phyloP scores from a whole-genome alignment of 2,888 invertebrate species.

The Fragum whitleyi region DNA sequence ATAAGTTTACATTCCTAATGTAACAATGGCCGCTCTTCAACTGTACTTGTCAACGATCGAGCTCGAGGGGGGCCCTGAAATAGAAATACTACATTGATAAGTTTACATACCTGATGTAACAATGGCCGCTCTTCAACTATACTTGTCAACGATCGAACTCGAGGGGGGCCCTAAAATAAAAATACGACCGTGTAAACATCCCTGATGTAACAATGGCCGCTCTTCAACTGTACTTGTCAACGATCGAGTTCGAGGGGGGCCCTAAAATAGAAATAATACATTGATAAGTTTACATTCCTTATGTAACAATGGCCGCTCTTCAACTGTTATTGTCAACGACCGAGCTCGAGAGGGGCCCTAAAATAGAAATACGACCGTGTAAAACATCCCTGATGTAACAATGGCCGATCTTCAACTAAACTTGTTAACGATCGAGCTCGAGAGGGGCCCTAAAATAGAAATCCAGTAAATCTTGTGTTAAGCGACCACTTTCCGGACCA shows the following conservation, averaged over 20 bases:
- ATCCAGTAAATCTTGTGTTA: too few species aligned
- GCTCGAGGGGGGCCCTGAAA: too few species aligned
- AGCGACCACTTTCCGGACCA: too few species aligned
- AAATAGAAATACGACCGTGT: slow-evolving; percentile 2
- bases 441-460: too few species aligned
- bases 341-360: slow-evolving; percentile 41
- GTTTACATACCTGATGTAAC: too few species aligned
- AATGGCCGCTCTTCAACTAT: slow-evolving; percentile 40
- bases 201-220: slow-evolving; percentile 46
- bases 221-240: slow-evolving; percentile 46
- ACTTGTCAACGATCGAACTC: slow-evolving; percentile 37
- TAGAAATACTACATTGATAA: too few species aligned
- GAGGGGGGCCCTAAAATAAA: slow-evolving; percentile 49
- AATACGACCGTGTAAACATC: slow-evolving; percentile 5
- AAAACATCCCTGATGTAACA: slow-evolving; percentile 40
- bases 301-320: slow-evolving; percentile 38
- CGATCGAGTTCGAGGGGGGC: slow-evolving; percentile 38
- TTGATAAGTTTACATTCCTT: slow-evolving; percentile 36
- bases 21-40: too few species aligned
- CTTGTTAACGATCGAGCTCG: slow-evolving; percentile 35
- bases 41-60: too few species aligned
- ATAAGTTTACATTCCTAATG: too few species aligned
- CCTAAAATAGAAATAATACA: slow-evolving; percentile 28
- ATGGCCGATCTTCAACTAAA: slow-evolving; percentile 44
- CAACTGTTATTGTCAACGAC: slow-evolving; percentile 46